Conservation (phyloP, 2,113 vertebrate genomes). For the Onychostruthus taczanowskii region DNA sequence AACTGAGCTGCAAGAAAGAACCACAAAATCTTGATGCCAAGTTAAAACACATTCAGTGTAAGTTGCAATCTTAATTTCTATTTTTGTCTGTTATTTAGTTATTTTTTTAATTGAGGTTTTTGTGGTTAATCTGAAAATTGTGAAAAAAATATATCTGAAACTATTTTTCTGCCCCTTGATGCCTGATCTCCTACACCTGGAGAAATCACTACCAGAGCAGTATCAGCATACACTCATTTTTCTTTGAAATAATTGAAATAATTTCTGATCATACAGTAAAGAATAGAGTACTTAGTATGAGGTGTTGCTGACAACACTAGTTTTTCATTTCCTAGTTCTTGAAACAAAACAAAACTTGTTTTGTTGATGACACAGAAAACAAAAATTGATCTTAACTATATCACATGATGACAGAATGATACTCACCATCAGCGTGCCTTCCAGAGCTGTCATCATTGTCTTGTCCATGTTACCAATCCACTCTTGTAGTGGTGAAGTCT, state of each 20-base stretch:
- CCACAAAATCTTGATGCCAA: not conserved
- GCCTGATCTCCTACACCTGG: not conserved
- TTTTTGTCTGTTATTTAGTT: not conserved
- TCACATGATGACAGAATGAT: not conserved
- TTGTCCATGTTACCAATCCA: not conserved
- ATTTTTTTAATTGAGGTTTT: not conserved
- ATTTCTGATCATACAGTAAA: not conserved
- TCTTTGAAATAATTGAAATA: not conserved
- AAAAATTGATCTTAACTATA: not conserved
- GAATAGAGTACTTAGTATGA: not conserved
- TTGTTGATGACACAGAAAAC: not conserved
- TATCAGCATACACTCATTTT: not conserved
- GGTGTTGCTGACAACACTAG: not conserved
- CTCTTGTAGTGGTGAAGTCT: not conserved
- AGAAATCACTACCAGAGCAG: not conserved
- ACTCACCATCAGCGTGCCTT: rapidly evolving
- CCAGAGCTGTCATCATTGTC: not conserved
- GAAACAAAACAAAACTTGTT: not conserved
- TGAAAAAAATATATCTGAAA: not conserved
- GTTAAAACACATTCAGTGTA: not conserved
- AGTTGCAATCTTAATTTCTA: not conserved
- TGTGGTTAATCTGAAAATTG: not conserved
- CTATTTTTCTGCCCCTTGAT: not conserved
- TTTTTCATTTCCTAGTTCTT: not conserved
- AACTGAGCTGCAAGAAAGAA: not conserved